phyloP scores from a whole-genome alignment of 2,797 vertebrate species.

The Tamandua tetradactyla region DNA sequence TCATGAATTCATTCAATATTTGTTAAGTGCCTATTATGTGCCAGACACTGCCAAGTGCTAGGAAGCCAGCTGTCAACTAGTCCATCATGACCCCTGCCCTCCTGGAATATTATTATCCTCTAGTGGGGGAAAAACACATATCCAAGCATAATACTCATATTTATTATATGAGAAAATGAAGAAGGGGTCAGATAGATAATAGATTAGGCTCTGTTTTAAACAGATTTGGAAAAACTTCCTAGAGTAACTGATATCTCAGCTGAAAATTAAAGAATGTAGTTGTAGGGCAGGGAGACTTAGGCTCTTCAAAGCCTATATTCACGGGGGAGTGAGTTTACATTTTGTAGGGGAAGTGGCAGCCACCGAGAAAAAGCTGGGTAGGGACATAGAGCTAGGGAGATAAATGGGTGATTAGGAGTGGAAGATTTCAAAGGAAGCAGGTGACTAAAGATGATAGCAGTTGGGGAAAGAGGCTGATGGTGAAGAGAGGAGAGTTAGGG shows the following conservation, averaged over 20 bases:
- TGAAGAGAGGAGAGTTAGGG: neutral
- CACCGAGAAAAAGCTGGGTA: neutral
- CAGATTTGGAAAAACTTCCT: neutral
- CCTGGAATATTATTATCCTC: neutral
- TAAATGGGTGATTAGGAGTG: neutral
- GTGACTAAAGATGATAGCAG: neutral
- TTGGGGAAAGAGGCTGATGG: neutral
- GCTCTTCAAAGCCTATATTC: neutral
- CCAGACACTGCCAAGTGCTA: conserved; percentile 54
- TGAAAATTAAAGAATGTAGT: neutral
- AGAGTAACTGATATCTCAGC: neutral
- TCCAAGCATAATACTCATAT: conserved; percentile 3
- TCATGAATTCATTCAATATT: conserved; percentile 37
- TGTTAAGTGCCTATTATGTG: conserved; percentile 68
- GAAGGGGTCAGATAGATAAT: neutral
- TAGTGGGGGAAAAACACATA: neutral
- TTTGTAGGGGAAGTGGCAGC: neutral
- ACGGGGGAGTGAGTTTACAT: neutral
- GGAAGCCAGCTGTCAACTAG: conserved; percentile 53
- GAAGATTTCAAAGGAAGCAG: neutral
- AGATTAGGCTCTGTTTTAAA: conserved; percentile 23
- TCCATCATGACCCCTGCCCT: neutral
- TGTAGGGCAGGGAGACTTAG: neutral
- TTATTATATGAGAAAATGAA: neutral
- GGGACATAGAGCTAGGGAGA: neutral